Base-by-base conservation (phyloP, 2,888 invertebrate species). In the Caenorhabditis sp. region DNA sequence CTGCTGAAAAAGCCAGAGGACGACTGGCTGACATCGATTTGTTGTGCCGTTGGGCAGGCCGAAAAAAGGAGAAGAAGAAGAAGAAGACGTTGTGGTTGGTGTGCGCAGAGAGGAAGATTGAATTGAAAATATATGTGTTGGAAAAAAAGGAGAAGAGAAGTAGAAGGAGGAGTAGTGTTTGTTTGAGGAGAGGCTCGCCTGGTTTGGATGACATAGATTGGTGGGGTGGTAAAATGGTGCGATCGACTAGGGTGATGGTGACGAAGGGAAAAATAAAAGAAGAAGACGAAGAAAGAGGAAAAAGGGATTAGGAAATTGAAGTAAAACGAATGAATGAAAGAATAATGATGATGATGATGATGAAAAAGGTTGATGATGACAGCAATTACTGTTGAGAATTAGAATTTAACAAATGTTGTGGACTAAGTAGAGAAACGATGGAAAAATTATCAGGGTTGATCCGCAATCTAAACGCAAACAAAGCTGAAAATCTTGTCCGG, bases 331-430 rank as follows among this genome's bases (percentile, higher is more conserved):
- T 31, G 63, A 31, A 52, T n/a, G 31, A 58, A 31, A 26, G 53
- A 31, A 54, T 36, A 53, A 52, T 60, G 26, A 64, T 64, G 59
- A 59, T 53, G n/a, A n/a, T n/a, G 53, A 23, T 53, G 53, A 53
- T 53, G 53, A 23, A 7, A 26, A 17, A 65, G 8, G n/a, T 7
- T 20, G 49, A 12, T 36, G 31, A 59, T 25, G 59, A 57, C 20
- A 23, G 53, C 53, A 53, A 23, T 43, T 43, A 43, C 17, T 43
- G 43, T 43, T 43, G 43, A n/a, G n/a, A n/a, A n/a, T n/a, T n/a
- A n/a, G n/a, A n/a, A n/a, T n/a, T n/a, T n/a, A n/a, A n/a, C n/a
- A n/a, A n/a, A n/a, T n/a, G n/a, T n/a, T n/a, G n/a, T n/a, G n/a
- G n/a, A n/a, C n/a, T n/a, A n/a, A n/a, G n/a, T n/a, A n/a, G n/a